Evolutionary conservation across 1,140 invertebrate genomes (phyloP), one percentile per base, ranked within the genome.

Genomic region (Ostrea denselamellosa): DNA sequence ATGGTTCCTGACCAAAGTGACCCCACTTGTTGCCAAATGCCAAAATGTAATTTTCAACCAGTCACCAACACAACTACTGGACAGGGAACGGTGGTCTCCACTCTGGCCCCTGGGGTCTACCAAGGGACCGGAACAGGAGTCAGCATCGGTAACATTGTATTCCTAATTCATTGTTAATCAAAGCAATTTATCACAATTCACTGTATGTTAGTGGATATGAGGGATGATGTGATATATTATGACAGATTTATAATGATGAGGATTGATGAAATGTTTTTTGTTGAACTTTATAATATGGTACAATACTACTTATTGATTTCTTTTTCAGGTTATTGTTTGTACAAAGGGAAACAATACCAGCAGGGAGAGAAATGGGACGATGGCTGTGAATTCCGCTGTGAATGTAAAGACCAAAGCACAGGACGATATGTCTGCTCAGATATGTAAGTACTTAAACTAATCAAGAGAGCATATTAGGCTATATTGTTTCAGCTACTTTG

Each of bases 21-120:
- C 71, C 91, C 91, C n/a, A 84, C 83, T n/a, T 92, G 91, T 81
- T 92, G 91, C 87, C 86, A 87, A 52, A 86, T 91, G 56, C 91
- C 91, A n/a, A 54, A 87, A 5, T 92, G 91, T 88, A 86, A 87
- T 51, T 86, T 86, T 44, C 77, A 81, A 2, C 86, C 88, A 0
- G 65, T 71, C 14, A 86, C 86, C 8, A 56, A 51, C n/a, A 52
- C 28, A 14, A 52, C 62, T 22, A 44, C 77, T 54, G 89, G 86
- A 19, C 83, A 71, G 4, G 88, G 88, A 25, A 28, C 53, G 34
- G 54, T 19, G 8, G 65, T 85, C 17, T 82, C 86, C 52, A 88
- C 89, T 14, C 62, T 87, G 7, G 58, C 86, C 14, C 89, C 89
- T 85, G 88, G 51, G 25, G 87, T 85, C 82, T 88, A 90, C 87